Conservation (phyloP, 2,797 vertebrate genomes). For the Lates japonicus region DNA sequence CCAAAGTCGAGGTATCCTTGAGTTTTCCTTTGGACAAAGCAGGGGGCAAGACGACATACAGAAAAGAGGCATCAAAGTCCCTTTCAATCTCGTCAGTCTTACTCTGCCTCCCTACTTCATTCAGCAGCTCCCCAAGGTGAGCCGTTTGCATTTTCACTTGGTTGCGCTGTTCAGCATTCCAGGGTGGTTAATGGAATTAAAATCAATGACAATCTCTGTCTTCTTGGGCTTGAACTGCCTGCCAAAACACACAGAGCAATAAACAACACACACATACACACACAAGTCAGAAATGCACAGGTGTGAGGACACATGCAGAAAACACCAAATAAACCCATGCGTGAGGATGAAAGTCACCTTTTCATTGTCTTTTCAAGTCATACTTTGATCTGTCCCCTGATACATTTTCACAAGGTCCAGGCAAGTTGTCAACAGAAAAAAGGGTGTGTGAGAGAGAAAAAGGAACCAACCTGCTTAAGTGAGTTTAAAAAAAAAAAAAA, state of each 20-base stretch:
- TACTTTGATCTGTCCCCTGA: neutral
- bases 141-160: constrained; percentile 62
- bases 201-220: constrained; percentile 93
- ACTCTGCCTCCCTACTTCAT: constrained; percentile 16
- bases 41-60: constrained; percentile 40
- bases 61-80: constrained; percentile 60
- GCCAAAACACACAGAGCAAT: constrained; percentile 70
- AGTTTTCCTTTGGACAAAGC: constrained; percentile 60
- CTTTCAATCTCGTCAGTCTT: constrained; percentile 48
- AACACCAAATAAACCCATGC: constrained; percentile 10
- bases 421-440: neutral
- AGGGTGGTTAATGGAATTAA: constrained; percentile 92
- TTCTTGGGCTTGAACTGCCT: constrained; percentile 93
- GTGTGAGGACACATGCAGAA: constrained; percentile 25
- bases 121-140: constrained; percentile 39
- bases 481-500: no score
- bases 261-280: neutral
- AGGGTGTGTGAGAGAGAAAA: neutral
- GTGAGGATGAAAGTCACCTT: constrained; percentile 39
- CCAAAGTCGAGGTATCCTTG: constrained; percentile 59
- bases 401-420: neutral
- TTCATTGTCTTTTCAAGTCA: constrained; percentile 10
- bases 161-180: constrained; percentile 72
- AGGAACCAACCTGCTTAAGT: no score
- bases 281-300: neutral